Evolutionary conservation across 2,113 vertebrate genomes (phyloP).

Genomic region (Bubo scandiacus): DNA sequence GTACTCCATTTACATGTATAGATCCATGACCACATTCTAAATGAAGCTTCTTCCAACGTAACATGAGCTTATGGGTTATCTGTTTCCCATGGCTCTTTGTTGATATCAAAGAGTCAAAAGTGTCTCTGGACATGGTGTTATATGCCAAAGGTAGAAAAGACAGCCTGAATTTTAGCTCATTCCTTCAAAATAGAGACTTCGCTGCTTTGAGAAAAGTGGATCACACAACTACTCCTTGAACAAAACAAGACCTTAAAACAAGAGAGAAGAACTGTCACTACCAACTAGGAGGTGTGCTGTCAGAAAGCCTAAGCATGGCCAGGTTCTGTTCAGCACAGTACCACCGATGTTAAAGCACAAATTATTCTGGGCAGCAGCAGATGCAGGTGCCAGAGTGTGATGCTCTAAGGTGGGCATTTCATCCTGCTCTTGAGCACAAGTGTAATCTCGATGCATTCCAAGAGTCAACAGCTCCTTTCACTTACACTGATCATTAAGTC

Average conservation of each 20-base stretch:
- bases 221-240: neutral
- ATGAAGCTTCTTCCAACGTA: neutral
- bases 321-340: neutral
- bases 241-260: neutral
- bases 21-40: neutral
- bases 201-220: neutral
- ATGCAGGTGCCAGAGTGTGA: fast-evolving
- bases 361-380: neutral
- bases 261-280: neutral
- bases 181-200: neutral
- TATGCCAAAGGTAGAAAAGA: neutral
- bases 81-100: neutral
- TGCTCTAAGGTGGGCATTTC: neutral
- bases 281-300: neutral
- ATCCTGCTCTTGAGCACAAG: neutral
- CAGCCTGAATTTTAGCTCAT: neutral
- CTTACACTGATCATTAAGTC: neutral
- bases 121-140: neutral
- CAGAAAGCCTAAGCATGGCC: neutral
- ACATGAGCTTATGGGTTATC: neutral
- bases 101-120: neutral
- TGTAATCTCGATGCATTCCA: fast-evolving
- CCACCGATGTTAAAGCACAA: no score
- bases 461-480: neutral
- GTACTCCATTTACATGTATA: neutral